Evolutionary conservation across 2,113 vertebrate species (phyloP), one percentile per base, ranked within the genome.

Genomic region (Calyptommatus sinebrachiatus): DNA sequence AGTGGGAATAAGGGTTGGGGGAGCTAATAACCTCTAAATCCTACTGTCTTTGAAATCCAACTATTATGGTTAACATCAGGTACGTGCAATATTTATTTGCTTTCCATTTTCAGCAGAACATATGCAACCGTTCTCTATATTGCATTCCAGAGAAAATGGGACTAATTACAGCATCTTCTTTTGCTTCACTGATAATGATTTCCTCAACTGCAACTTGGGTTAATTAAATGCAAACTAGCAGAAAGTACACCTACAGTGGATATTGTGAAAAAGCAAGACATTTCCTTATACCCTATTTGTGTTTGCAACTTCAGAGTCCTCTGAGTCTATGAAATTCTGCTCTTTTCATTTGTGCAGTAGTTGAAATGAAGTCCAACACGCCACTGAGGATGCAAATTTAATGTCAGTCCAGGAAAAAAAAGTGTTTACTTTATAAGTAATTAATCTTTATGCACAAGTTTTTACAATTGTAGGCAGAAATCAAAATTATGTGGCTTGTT

Each of bases 401-500:
- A 94, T 94, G 91, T 20, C 65, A 76, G 79, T 86, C 92, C 91
- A 89, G 77, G 84, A 85, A 80, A 84, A 85, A 91, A 28, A 75
- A 88, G 90, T 88, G 90, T 91, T 92, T 89, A 87, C 88, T 90
- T 92, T 92, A 96, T 95, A 92, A 92, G 88, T 84, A 92, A 96
- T 97, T 89, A 97, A 98, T 97, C 91, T 82, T 92, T 91, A 92
- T 94, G 92, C 94, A 95, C 84, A 94, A 93, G 93, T 96, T 97
- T 96, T 95, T 90, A 95, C 92, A 92, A 94, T 94, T 94, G 93
- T 89, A 67, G 93, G 92, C 92, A 96, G 94, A 95, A 96, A 97
- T 97, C 95, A 96, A 95, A 96, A 96, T 97, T 97, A 96, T 94
- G 92, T 95, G 93, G 92, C 88, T 92, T 92, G 92, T 97, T 95